Conservation (phyloP, 1,140 invertebrate genomes). For the Piezodorus guildinii region DNA sequence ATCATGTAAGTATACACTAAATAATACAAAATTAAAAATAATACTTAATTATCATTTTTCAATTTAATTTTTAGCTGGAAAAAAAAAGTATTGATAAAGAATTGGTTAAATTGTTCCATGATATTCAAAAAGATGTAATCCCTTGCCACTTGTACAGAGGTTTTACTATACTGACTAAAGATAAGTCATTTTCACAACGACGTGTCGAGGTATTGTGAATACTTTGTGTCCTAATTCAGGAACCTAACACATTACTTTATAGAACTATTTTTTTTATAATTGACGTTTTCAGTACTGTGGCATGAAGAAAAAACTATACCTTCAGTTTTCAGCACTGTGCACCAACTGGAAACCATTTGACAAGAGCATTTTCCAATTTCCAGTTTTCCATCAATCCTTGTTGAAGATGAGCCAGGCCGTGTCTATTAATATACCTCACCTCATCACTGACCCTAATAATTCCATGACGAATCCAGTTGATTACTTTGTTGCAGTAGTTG, state of each 20-base stretch:
- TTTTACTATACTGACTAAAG: slow-evolving; percentile 35
- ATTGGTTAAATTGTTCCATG: slow-evolving; percentile 31
- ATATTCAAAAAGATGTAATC: slow-evolving; percentile 32
- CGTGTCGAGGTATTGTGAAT: slow-evolving; percentile 26
- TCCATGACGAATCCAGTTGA: slow-evolving; percentile 37
- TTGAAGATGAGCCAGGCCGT: slow-evolving; percentile 5
- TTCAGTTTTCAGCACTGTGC: no score
- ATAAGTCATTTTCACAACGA: neutral
- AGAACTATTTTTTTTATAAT: neutral
- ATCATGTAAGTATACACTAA: slow-evolving; percentile 38
- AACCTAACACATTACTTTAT: neutral
- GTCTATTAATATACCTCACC: slow-evolving; percentile 57
- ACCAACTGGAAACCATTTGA: no score
- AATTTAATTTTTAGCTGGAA: slow-evolving; percentile 25
- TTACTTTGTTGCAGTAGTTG: slow-evolving; percentile 81
- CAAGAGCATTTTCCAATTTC: no score
- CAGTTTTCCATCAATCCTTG: no score
- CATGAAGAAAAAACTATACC: slow-evolving; percentile 1
- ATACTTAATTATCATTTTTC: neutral
- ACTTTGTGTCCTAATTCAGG: neutral
- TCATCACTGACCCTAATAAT: slow-evolving; percentile 59
- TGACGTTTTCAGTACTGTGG: neutral
- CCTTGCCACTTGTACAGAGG: no score
- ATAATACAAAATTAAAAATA: no score
- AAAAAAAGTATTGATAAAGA: slow-evolving; percentile 30